Conservation (phyloP, 2,797 vertebrate genomes). For the Sebastiscus tertius region DNA sequence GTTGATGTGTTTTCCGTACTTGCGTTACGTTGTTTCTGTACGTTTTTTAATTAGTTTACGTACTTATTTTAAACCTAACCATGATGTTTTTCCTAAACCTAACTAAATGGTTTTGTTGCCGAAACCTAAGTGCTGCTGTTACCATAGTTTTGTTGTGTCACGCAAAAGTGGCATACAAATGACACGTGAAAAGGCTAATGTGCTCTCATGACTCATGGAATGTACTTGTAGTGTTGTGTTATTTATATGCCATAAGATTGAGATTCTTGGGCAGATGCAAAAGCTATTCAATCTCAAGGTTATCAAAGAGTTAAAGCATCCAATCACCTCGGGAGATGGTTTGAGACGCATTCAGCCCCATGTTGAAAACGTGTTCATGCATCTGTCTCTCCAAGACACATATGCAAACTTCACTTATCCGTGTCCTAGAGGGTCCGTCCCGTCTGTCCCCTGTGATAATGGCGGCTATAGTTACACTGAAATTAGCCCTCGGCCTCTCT, state of each 20-base stretch:
- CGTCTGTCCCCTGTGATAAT: neutral
- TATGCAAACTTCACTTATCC: neutral
- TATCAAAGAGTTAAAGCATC: neutral
- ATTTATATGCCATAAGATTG: neutral
- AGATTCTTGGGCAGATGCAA: neutral
- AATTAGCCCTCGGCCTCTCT: neutral
- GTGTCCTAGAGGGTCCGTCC: neutral
- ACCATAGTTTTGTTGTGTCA: too few relatives aligned
- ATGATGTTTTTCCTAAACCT: too few relatives aligned
- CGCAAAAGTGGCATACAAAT: too few relatives aligned
- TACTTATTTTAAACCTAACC: too few relatives aligned
- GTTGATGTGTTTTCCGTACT: too few relatives aligned
- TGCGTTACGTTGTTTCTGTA: too few relatives aligned
- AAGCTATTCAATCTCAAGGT: neutral
- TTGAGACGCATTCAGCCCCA: neutral
- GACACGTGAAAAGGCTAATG: too few relatives aligned
- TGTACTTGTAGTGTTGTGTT: fast-evolving
- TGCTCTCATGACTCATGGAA: too few relatives aligned
- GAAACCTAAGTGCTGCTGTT: too few relatives aligned
- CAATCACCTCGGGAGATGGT: neutral
- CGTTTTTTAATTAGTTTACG: fast-evolving
- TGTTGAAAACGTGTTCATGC: neutral
- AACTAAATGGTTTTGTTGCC: too few relatives aligned
- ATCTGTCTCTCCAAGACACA: neutral
- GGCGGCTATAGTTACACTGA: neutral